phyloP scores from a whole-genome alignment of 23 tunicate species.

The Styela clava region DNA sequence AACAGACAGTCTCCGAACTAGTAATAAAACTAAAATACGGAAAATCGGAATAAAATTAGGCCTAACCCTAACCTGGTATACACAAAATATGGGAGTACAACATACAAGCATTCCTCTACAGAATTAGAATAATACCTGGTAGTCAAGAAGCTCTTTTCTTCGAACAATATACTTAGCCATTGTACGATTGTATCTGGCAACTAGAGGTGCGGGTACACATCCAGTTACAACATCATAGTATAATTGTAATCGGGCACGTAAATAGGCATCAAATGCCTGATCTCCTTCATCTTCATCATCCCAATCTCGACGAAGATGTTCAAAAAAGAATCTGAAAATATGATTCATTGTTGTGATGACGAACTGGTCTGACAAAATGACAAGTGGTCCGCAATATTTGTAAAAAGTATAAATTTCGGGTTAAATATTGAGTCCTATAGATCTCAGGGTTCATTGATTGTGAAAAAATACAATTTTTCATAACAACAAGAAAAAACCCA shows the following conservation, averaged over 20 bases:
- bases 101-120: background rate
- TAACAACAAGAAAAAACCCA: too few relatives aligned
- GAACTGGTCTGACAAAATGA: background rate
- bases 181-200: constrained; percentile 83
- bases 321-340: constrained; percentile 61
- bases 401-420: too few relatives aligned
- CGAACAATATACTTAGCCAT: constrained; percentile 87
- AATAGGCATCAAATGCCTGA: constrained; percentile 77
- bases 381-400: background rate
- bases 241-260: constrained; percentile 68
- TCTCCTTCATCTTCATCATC: constrained; percentile 96
- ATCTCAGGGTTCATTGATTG: too few relatives aligned
- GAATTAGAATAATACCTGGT: constrained; percentile 79
- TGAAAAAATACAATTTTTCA: too few relatives aligned
- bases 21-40: too few relatives aligned
- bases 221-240: constrained; percentile 79
- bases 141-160: constrained; percentile 77
- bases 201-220: constrained; percentile 69
- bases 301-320: constrained; percentile 87
- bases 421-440: too few relatives aligned
- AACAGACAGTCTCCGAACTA: too few relatives aligned
- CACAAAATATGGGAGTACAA: background rate
- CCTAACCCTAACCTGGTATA: background rate
- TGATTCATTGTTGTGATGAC: background rate
- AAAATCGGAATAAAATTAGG: constrained; percentile 6